Evolutionary conservation across 2,888 invertebrate genomes (phyloP).

Genomic region (Caenorhabditis macrosperma): DNA sequence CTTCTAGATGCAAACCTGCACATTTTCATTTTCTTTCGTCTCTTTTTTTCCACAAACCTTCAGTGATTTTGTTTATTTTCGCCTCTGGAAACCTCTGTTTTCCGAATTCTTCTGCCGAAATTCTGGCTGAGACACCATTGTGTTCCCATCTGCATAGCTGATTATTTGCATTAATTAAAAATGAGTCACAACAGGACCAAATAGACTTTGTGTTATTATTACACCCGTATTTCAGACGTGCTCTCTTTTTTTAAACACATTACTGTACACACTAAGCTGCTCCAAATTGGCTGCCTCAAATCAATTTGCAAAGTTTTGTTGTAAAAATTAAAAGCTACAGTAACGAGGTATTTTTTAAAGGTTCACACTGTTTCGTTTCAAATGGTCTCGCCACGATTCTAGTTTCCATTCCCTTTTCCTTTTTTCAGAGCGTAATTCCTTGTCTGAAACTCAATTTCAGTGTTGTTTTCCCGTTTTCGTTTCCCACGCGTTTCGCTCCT

Average conservation of each 20-base stretch:
- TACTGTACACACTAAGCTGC: too few species aligned
- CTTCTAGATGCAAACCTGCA: too few species aligned
- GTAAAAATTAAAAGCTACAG: too few species aligned
- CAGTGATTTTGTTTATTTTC: background rate
- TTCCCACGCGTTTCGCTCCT: background rate
- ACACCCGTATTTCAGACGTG: too few species aligned
- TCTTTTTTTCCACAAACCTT: background rate
- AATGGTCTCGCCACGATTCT: too few species aligned
- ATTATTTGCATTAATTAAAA: background rate
- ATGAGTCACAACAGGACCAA: background rate
- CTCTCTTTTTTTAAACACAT: too few species aligned
- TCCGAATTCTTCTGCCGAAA: background rate
- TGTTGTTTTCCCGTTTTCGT: background rate
- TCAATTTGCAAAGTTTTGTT: too few species aligned
- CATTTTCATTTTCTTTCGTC: background rate
- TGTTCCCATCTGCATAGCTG: background rate
- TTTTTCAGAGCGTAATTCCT: too few species aligned
- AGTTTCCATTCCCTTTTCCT: too few species aligned
- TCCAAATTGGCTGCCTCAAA: too few species aligned
- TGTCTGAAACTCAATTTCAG: background rate
- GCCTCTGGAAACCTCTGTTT: background rate
- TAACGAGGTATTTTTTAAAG: too few species aligned
- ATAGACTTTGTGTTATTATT: background rate
- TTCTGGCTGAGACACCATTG: background rate
- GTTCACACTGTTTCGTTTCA: too few species aligned